Evolutionary conservation across 2,888 invertebrate species (phyloP).

Genomic region (Chrysolina oricalcia): DNA sequence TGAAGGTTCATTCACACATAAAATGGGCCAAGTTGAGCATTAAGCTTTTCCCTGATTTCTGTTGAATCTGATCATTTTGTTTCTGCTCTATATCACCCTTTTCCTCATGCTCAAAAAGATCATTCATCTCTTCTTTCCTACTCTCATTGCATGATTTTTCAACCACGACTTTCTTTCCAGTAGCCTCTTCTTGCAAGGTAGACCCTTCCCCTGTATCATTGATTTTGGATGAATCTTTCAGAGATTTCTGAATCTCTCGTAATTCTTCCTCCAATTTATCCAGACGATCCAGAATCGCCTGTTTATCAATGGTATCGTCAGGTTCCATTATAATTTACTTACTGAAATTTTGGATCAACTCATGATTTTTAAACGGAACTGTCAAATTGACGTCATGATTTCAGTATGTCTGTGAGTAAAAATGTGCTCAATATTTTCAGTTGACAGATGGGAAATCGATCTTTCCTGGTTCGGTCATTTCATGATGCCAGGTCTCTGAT

Average conservation of each 20-base stretch:
- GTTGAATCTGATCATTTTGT: neutral
- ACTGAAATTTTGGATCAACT: constrained; percentile 8
- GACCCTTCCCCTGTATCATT: neutral
- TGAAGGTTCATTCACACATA: neutral
- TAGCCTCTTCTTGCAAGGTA: neutral
- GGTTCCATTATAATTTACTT: neutral
- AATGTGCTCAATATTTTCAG: neutral
- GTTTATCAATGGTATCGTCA: neutral
- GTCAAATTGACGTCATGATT: neutral
- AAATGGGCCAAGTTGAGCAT: constrained; percentile 3
- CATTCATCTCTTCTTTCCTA: neutral
- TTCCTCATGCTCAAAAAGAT: neutral
- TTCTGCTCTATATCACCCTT: neutral
- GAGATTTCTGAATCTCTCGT: constrained; percentile 1
- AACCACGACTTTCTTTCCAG: neutral
- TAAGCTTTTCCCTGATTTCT: neutral
- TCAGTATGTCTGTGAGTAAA: neutral
- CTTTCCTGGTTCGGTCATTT: too few species aligned
- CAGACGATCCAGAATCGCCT: neutral
- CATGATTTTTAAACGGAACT: neutral
- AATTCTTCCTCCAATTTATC: constrained; percentile 3
- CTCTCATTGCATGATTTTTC: neutral
- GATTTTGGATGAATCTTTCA: neutral
- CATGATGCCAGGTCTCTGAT: too few species aligned
- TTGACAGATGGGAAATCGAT: too few species aligned